phyloP scores from a whole-genome alignment of 2,113 vertebrate species.

The Naja naja region DNA sequence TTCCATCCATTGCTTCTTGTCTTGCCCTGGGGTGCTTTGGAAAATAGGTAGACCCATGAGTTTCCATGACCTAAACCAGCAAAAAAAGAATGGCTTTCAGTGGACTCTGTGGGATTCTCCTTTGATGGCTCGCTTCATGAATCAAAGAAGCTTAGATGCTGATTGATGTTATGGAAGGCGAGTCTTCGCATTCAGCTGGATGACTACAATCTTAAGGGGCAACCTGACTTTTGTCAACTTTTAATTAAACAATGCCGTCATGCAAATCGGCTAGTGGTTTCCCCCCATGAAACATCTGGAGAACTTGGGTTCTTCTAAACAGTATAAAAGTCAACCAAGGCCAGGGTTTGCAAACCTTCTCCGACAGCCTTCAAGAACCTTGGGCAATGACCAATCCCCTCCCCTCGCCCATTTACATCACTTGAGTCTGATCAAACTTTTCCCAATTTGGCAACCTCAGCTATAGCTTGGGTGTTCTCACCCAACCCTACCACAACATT shows the following conservation, averaged over 20 bases:
- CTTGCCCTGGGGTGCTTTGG: too few species aligned
- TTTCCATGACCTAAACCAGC: too few species aligned
- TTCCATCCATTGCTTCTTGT: too few species aligned
- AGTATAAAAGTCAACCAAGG: background rate
- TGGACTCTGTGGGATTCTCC: too few species aligned
- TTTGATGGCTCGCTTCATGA: background rate
- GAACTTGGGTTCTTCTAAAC: background rate
- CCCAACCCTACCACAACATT: background rate
- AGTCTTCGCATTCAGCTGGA: background rate
- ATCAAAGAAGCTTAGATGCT: background rate
- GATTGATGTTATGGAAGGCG: background rate
- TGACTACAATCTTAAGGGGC: too few species aligned
- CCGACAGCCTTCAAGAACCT: background rate
- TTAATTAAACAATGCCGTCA: background rate
- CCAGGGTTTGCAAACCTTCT: background rate
- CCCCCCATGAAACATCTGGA: background rate
- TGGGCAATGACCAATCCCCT: background rate
- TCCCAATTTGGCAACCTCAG: background rate
- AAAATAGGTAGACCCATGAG: too few species aligned
- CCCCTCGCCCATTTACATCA: too few species aligned
- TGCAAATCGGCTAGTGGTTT: background rate
- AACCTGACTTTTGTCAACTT: background rate
- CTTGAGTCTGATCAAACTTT: background rate
- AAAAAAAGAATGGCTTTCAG: too few species aligned
- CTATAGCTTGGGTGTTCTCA: background rate